These are phyloP conservation scores for Nudaria mundana DNA, from an alignment of 2,888 invertebrate species.

Conservation along the genomic window DNA sequence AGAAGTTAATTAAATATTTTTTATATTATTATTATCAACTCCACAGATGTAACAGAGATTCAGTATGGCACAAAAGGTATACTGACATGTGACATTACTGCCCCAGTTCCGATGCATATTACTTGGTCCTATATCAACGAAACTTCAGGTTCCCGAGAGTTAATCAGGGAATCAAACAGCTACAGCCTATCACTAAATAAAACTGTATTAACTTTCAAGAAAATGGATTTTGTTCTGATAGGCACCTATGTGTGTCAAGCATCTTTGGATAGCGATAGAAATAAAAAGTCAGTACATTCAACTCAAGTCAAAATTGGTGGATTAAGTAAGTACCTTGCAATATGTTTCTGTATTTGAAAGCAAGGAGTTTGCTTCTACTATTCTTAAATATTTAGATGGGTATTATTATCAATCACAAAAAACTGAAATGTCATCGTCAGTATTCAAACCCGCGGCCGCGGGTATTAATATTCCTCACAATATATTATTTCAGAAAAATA, in stretches of 20 bases:
- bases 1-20: too few relatives aligned
- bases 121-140: slow-evolving; percentile 17
- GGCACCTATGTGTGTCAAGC: slow-evolving; percentile 23
- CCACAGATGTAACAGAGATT: slow-evolving; percentile 12
- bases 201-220: slow-evolving; percentile 18
- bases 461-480: neutral
- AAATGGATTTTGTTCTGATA: slow-evolving; percentile 18
- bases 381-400: too few relatives aligned
- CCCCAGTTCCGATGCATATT: slow-evolving; percentile 24
- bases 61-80: slow-evolving; percentile 14
- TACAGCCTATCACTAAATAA: slow-evolving; percentile 15
- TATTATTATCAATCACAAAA: too few relatives aligned
- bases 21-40: neutral
- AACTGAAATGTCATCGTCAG: too few relatives aligned
- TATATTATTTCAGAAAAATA: too few relatives aligned
- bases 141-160: slow-evolving; percentile 1
- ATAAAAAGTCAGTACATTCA: slow-evolving; percentile 7
- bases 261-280: slow-evolving; percentile 10
- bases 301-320: slow-evolving; percentile 21
- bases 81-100: slow-evolving; percentile 25
- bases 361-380: too few relatives aligned
- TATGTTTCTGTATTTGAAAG: too few relatives aligned
- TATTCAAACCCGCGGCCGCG: neutral
- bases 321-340: slow-evolving; percentile 15
- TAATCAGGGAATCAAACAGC: slow-evolving; percentile 15